A percentile compares a stretch with the other conserved stretches of the same genome.
Evolutionary conservation across 1,140 invertebrate species (phyloP).

Genomic region (Nasonia giraulti): DNA sequence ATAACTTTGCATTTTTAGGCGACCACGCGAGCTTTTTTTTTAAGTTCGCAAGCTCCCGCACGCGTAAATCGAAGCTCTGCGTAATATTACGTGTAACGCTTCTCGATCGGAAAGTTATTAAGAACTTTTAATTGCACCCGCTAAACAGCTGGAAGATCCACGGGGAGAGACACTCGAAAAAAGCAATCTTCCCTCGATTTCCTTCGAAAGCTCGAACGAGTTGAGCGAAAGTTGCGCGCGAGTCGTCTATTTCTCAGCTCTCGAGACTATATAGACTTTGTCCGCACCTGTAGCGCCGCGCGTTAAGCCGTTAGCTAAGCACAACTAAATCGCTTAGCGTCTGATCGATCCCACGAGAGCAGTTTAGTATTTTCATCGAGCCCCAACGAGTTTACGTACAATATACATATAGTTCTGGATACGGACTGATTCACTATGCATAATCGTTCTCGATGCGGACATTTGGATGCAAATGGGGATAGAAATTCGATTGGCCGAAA

Average conservation of each 20-base stretch:
- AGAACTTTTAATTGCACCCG: not conserved
- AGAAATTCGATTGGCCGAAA: too few species aligned
- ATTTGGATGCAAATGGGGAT: too few species aligned
- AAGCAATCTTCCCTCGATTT: not conserved
- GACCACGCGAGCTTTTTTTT: too few species aligned
- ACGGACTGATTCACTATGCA: too few species aligned
- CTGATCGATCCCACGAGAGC: slow-evolving; percentile 26
- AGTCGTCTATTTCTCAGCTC: not conserved
- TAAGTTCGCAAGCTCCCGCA: too few species aligned
- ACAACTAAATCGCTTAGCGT: slow-evolving; percentile 17
- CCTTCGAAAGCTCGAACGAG: not conserved
- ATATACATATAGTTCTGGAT: too few species aligned
- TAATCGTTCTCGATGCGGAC: too few species aligned
- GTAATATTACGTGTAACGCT: too few species aligned
- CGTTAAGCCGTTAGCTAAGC: slow-evolving; percentile 35
- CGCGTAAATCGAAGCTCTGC: too few species aligned
- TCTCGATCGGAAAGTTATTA: not conserved
- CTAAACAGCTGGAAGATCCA: not conserved
- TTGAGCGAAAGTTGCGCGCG: not conserved
- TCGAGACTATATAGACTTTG: too few species aligned
- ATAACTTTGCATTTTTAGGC: too few species aligned
- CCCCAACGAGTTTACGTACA: too few species aligned
- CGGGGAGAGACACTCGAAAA: not conserved
- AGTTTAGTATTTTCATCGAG: slow-evolving; percentile 1
- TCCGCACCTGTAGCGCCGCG: not conserved